These are phyloP conservation scores for Holacanthus passer DNA, from an alignment of 2,113 vertebrate species.

Conservation along the genomic window DNA sequence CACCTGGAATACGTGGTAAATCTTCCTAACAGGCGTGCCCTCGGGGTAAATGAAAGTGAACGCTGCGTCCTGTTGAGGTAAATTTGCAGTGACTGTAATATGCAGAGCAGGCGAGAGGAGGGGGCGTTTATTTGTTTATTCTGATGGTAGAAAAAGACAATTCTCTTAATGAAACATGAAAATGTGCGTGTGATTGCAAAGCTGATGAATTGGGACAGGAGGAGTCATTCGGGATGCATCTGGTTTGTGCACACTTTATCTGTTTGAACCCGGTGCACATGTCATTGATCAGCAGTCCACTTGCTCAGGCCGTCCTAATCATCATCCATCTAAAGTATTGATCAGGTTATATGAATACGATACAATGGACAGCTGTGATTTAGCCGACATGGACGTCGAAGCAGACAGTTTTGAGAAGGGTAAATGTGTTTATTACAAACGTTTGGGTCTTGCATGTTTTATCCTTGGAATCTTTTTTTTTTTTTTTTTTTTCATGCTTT, in stretches of 20 bases:
- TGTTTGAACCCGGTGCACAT: background rate
- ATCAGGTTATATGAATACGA: slow-evolving; percentile 28
- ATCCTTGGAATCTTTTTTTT: background rate
- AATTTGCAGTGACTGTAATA: slow-evolving; percentile 18
- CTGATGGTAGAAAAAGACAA: background rate
- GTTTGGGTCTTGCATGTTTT: background rate
- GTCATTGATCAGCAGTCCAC: slow-evolving; percentile 32
- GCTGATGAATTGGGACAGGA: slow-evolving; percentile 3
- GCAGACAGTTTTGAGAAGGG: background rate
- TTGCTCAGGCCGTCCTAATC: slow-evolving; percentile 32
- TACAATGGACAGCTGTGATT: slow-evolving; percentile 21
- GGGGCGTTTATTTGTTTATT: slow-evolving; percentile 28
- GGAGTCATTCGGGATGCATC: background rate
- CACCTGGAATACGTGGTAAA: slow-evolving; percentile 54
- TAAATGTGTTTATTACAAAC: background rate
- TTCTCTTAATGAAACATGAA: slow-evolving; percentile 8
- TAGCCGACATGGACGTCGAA: slow-evolving; percentile 2
- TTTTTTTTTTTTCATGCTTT: background rate
- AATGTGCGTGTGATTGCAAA: background rate
- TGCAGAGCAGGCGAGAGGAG: background rate
- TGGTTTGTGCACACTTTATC: background rate
- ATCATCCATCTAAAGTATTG: slow-evolving; percentile 61
- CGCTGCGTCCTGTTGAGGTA: slow-evolving; percentile 23
- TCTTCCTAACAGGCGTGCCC: slow-evolving; percentile 59
- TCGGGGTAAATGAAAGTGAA: slow-evolving; percentile 45